Base-by-base conservation (phyloP, 2,113 vertebrate species). In the Prochilodus magdalenae region DNA sequence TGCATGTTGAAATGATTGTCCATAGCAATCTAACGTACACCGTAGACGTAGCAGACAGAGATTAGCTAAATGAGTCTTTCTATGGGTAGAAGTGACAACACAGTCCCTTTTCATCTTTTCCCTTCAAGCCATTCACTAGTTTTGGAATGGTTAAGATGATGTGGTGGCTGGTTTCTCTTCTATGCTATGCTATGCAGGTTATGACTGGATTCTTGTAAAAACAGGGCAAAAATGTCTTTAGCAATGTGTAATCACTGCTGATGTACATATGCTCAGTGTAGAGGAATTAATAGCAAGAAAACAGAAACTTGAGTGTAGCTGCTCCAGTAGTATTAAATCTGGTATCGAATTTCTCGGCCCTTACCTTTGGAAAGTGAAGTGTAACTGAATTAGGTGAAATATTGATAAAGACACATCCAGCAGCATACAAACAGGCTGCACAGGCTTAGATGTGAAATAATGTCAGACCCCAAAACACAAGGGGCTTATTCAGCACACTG, bases 331-430 rank as follows among this genome's bases (percentile, higher is more conserved):
- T 69, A 44, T 24, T 66, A 13, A 29, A 69, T 8, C n/a, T 22
- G 26, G 47, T 36, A 71, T 71, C n/a, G 29, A 69, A 33, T 65
- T 30, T 51, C 59, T 63, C 40, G 6, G 36, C 18, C 36, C 44
- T 77, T 22, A 33, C 47, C 18, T 73, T 13, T 29, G 47, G 20
- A 70, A 70, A 44, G 20, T 70, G 66, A 33, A 24, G 22, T 44
- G 36, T 18, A 44, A 70, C 36, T 70, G 22, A 70, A 70, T 70
- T 70, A 44, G 36, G 66, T 40, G 33, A 70, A 70, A 70, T 70
- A 70, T 70, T 22, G 36, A 70, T 44, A 24, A n/a, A 70, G 26
- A 70, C 44, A 70, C 33, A 70, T 5, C 10, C 66, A 15, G 1
- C 20, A n/a, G 66, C 66, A 44, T 44, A 70, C 66, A 70, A 70